Base-by-base conservation (phyloP, 2,888 invertebrate genomes). In the Lithophane leautieri region DNA sequence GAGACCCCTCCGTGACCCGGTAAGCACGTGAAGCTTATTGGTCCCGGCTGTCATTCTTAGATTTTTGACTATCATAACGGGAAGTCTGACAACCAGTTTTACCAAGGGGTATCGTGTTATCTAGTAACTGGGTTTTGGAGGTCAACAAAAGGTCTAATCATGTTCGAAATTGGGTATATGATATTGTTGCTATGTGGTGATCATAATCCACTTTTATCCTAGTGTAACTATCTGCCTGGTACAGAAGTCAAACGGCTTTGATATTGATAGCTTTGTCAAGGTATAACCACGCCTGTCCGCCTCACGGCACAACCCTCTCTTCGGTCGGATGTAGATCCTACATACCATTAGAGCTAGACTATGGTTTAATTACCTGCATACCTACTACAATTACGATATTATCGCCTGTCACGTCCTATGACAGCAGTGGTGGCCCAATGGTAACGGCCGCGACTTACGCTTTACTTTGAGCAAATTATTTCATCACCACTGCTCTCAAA, bases 131-230 rank as follows among this genome's bases (percentile, higher is more conserved):
- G 34, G 34, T 34, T 34, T 34, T 34, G 34, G 34, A 34, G 34
- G 6, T 34, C 34, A 34, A 34, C 16, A 25, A 52, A 50, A 1
- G 47, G 19, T 14, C 25, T 44, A 60, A 78, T 76, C 61, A 1
- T 14, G 7, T n/a, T 1, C 44, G 7, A 70, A 76, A 70, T 78
- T 40, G 19, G 79, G 54, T 44, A 52, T 22, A 25, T 14, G n/a
- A 67, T 78, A 52, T 44, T 9, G 4, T 50, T 56, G 47, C 0
- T 56, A 56, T 12, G 16, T 28, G 56, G 56, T 28, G 14, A 40
- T n/a, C 16, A 40, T 11, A 76, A 47, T 50, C 28, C 9, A 19
- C 4, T 65, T n/a, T 62, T 54, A 61, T 47, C 40, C 50, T 6
- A 16, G 9, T 54, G 2, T 44, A 14, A 0, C 3, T 12, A 60